Percentiles rank a stretch among this genome's conserved stretches.
phyloP scores from a whole-genome alignment of 1,140 invertebrate genomes.

The Neuroterus valhalla region DNA sequence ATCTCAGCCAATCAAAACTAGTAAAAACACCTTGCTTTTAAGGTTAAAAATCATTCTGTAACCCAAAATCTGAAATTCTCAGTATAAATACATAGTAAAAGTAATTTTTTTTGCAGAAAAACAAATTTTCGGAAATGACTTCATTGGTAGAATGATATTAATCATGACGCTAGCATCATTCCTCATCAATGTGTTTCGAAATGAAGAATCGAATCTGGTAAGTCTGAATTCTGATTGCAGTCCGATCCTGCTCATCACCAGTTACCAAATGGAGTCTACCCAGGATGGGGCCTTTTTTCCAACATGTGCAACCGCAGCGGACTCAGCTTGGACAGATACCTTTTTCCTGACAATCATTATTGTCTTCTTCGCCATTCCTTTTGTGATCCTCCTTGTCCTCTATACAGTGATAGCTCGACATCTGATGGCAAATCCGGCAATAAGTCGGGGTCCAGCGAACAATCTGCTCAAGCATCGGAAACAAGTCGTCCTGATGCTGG shows the following conservation, averaged over 20 bases:
- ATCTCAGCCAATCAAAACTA: too few species aligned
- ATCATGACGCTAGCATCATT: too few species aligned
- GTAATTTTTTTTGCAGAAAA: too few species aligned
- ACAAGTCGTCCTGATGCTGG: slow-evolving; percentile 88
- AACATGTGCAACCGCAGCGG: slow-evolving; percentile 81
- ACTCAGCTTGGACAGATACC: slow-evolving; percentile 80
- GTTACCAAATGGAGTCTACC: slow-evolving; percentile 69
- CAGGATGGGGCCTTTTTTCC: slow-evolving; percentile 76
- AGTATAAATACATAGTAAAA: too few species aligned
- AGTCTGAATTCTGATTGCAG: slow-evolving; percentile 39
- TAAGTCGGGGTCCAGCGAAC: slow-evolving; percentile 78
- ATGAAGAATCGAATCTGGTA: neutral
- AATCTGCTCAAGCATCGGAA: slow-evolving; percentile 78
- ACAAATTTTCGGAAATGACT: too few species aligned
- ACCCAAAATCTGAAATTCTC: too few species aligned
- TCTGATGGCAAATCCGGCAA: slow-evolving; percentile 79
- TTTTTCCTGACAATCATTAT: slow-evolving; percentile 84
- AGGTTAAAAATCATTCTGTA: too few species aligned
- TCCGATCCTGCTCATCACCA: slow-evolving; percentile 79
- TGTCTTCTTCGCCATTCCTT: slow-evolving; percentile 85
- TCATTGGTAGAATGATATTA: too few species aligned
- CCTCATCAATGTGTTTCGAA: too few species aligned
- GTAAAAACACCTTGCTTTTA: too few species aligned
- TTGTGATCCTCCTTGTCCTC: slow-evolving; percentile 83
- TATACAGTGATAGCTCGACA: slow-evolving; percentile 87